Conservation (phyloP, 2,113 vertebrate species). For the Camelus dromedarius region DNA sequence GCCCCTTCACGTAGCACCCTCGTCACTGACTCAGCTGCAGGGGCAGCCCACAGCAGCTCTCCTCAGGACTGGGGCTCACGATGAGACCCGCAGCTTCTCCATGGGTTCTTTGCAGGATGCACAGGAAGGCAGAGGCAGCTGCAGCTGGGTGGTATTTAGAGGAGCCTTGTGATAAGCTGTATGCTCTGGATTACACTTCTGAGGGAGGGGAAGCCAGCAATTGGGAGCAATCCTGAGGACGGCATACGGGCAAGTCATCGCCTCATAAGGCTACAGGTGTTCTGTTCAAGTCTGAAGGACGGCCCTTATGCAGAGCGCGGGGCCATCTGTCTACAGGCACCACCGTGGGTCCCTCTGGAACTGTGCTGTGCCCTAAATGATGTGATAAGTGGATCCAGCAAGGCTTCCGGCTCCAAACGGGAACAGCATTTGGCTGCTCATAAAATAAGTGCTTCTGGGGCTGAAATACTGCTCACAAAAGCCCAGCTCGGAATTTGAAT, state of each 20-base stretch:
- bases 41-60: neutral
- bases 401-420: constrained; percentile 58
- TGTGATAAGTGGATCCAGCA: constrained; percentile 67
- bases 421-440: constrained; percentile 38
- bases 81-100: neutral
- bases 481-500: neutral
- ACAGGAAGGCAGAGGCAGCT: neutral
- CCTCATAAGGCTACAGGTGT: constrained; percentile 60
- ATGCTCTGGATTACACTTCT: neutral
- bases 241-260: constrained; percentile 56
- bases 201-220: neutral
- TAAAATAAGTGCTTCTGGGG: constrained; percentile 66
- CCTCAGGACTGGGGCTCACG: neutral
- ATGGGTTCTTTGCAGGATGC: neutral
- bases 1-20: neutral
- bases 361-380: constrained; percentile 6
- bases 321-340: constrained; percentile 59
- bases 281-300: constrained; percentile 62
- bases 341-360: constrained; percentile 44
- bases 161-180: neutral
- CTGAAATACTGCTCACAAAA: constrained; percentile 32
- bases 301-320: constrained; percentile 52
- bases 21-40: neutral
- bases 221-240: neutral
- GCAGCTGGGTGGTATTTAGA: neutral